Conservation (phyloP, 2,888 invertebrate genomes). For the Tipula vernalis region DNA sequence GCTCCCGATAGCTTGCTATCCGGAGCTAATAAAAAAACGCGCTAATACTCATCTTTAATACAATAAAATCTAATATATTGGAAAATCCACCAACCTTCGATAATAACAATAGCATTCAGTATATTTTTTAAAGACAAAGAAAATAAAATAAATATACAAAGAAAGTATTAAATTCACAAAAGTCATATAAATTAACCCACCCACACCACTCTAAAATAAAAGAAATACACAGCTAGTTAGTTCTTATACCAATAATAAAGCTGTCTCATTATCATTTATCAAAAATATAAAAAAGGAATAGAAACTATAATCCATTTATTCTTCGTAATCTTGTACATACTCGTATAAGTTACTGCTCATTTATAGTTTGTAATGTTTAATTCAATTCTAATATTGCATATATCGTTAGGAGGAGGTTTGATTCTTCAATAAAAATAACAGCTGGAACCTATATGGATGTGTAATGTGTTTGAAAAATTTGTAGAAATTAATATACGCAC, state of each 20-base stretch:
- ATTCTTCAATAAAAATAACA: neutral
- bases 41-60: no score
- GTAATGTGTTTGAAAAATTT: neutral
- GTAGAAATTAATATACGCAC: neutral
- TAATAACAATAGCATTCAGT: no score
- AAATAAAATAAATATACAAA: neutral
- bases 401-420: neutral
- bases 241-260: neutral
- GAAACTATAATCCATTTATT: neutral
- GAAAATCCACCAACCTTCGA: no score
- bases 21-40: no score
- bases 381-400: neutral
- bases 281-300: neutral
- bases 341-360: neutral
- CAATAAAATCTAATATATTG: no score
- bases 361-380: neutral
- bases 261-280: neutral
- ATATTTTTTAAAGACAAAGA: no score
- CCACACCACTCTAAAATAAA: neutral
- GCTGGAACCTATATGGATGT: neutral
- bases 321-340: neutral
- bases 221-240: neutral
- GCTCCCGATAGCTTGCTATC: no score
- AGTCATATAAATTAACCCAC: neutral
- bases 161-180: neutral